These are phyloP conservation scores for Muschampia plurimacula DNA, from an alignment of 2,888 invertebrate species.

Conservation along the genomic window DNA sequence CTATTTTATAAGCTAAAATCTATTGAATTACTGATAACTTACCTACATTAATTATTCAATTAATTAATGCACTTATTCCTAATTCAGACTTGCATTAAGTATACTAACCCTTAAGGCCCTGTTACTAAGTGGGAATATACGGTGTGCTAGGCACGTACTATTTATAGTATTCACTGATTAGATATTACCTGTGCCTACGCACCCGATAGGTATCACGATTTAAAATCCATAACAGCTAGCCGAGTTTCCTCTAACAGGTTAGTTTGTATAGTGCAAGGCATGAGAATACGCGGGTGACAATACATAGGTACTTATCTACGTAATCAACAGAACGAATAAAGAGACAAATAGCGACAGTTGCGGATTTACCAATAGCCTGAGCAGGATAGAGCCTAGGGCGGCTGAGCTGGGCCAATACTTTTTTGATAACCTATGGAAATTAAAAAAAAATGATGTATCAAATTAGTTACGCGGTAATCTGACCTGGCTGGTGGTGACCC, in stretches of 20 bases:
- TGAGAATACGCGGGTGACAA: not conserved
- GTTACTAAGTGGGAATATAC: not conserved
- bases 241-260: slow-evolving; percentile 16
- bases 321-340: not conserved
- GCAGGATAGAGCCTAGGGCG: too few relatives aligned
- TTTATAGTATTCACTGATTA: slow-evolving; percentile 19
- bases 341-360: not conserved
- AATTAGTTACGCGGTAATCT: too few relatives aligned
- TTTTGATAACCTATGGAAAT: too few relatives aligned
- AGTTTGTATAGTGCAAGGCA: slow-evolving; percentile 11
- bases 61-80: too few relatives aligned
- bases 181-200: slow-evolving; percentile 21
- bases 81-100: not conserved
- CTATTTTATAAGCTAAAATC: too few relatives aligned
- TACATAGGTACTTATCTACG: not conserved
- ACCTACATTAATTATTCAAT: too few relatives aligned
- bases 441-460: too few relatives aligned
- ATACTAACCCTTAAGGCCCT: not conserved
- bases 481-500: too few relatives aligned
- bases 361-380: too few relatives aligned
- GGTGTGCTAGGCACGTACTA: slow-evolving; percentile 12
- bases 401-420: too few relatives aligned
- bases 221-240: slow-evolving; percentile 23
- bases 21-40: too few relatives aligned
- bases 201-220: slow-evolving; percentile 15